Percentiles rank a stretch among this genome's conserved stretches.
phyloP scores from a whole-genome alignment of 2,113 vertebrate genomes.

The Uropsilus gracilis region DNA sequence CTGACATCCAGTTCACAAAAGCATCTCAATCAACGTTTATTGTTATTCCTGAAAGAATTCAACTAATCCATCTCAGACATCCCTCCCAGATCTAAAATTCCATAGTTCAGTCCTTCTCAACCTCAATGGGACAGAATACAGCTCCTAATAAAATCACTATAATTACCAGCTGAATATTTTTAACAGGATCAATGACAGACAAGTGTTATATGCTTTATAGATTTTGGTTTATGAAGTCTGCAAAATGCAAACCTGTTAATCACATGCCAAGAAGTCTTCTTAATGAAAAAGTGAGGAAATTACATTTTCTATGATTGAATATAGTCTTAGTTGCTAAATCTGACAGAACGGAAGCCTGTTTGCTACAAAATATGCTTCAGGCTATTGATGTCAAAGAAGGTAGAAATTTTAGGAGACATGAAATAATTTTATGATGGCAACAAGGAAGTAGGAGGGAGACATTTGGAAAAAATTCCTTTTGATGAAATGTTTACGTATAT shows the following conservation, averaged over 20 bases:
- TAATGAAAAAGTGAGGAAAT: background rate
- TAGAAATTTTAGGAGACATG: slow-evolving; percentile 12
- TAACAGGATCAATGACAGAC: background rate
- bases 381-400: background rate
- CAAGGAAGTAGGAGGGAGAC: background rate
- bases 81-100: background rate
- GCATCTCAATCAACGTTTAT: background rate
- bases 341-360: background rate
- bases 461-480: slow-evolving; percentile 30
- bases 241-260: slow-evolving; percentile 22
- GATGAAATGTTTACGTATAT: slow-evolving; percentile 10
- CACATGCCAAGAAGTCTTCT: background rate
- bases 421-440: slow-evolving; percentile 26
- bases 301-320: background rate
- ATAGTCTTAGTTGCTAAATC: background rate
- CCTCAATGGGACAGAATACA: background rate
- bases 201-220: background rate
- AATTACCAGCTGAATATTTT: background rate
- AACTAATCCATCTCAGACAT: background rate
- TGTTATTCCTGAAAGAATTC: background rate
- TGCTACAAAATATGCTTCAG: background rate
- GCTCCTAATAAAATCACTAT: background rate
- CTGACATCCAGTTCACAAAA: background rate
- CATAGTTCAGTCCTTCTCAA: background rate
- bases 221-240: slow-evolving; percentile 26